Evolutionary conservation across 2,113 vertebrate genomes (phyloP).

Genomic region (Centrocercus urophasianus): DNA sequence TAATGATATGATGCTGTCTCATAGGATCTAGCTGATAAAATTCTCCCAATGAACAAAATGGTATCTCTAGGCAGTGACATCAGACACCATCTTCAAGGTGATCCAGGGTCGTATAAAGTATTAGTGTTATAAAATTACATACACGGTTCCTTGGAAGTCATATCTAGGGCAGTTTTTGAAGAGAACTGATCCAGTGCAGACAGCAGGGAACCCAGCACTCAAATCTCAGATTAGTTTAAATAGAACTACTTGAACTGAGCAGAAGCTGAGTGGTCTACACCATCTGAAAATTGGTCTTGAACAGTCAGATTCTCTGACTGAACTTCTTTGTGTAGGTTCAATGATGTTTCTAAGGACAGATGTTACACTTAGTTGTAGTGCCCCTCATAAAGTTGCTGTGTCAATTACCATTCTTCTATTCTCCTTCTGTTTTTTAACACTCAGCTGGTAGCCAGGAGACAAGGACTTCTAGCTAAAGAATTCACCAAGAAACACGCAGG

Average conservation of each 20-base stretch:
- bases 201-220: slow-evolving; percentile 38
- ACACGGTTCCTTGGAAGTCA: slow-evolving; percentile 1
- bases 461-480: not conserved
- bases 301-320: not conserved
- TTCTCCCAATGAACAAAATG: slow-evolving; percentile 43
- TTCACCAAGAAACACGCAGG: not conserved
- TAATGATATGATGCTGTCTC: slow-evolving; percentile 28
- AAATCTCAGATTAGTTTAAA: slow-evolving; percentile 38
- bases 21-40: slow-evolving; percentile 7
- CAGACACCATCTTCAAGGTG: slow-evolving; percentile 57
- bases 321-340: slow-evolving; percentile 6
- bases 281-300: slow-evolving; percentile 28
- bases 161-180: slow-evolving; percentile 61
- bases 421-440: not conserved
- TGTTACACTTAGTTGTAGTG: slow-evolving; percentile 10
- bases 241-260: slow-evolving; percentile 18
- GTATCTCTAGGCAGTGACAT: slow-evolving; percentile 41
- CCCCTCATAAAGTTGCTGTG: slow-evolving; percentile 1
- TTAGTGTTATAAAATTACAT: slow-evolving; percentile 15
- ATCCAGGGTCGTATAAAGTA: slow-evolving; percentile 37
- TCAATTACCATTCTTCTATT: not conserved
- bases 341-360: not conserved
- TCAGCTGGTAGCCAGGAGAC: not conserved
- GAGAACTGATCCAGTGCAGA: not conserved
- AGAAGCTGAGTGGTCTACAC: not conserved